These are phyloP conservation scores for Aleiodes testaceus DNA, from an alignment of 2,888 invertebrate genomes.

Conservation along the genomic window DNA sequence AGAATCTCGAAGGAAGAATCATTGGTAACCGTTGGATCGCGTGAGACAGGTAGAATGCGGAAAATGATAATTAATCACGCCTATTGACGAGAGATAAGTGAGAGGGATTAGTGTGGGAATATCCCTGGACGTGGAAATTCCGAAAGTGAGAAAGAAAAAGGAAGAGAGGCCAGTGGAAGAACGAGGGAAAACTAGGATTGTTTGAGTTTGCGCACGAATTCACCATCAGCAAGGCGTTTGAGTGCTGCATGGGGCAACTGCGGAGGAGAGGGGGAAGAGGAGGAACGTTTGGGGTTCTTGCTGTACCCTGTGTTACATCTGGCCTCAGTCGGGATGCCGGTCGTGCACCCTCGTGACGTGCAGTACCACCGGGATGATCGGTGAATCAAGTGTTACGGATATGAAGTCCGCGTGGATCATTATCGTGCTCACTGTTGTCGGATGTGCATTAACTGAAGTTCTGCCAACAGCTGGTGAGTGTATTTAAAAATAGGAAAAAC, in stretches of 20 bases:
- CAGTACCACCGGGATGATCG: slow-evolving; percentile 64
- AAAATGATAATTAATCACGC: slow-evolving; percentile 66
- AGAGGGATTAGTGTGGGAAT: slow-evolving; percentile 55
- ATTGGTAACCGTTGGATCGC: too few species aligned
- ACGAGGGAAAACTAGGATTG: background rate
- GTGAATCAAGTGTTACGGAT: slow-evolving; percentile 59
- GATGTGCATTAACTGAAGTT: slow-evolving; percentile 56
- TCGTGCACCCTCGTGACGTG: slow-evolving; percentile 66
- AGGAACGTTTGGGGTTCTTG: background rate
- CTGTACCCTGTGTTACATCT: slow-evolving; percentile 48
- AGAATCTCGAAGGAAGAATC: background rate
- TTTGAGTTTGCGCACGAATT: background rate
- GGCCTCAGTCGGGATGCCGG: slow-evolving; percentile 72
- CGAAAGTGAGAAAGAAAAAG: slow-evolving; percentile 38
- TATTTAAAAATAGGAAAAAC: slow-evolving; percentile 7
- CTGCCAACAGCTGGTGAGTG: slow-evolving; percentile 61
- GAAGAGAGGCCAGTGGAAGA: slow-evolving; percentile 45
- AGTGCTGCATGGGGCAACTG: too few species aligned
- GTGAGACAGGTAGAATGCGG: slow-evolving; percentile 8
- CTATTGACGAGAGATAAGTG: slow-evolving; percentile 66
- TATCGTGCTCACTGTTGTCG: slow-evolving; percentile 52
- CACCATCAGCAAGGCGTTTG: background rate
- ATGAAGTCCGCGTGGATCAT: slow-evolving; percentile 50
- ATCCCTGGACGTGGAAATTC: background rate
- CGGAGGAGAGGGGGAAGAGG: background rate